phyloP scores from a whole-genome alignment of 2,797 vertebrate species.

The Cossypha caffra region DNA sequence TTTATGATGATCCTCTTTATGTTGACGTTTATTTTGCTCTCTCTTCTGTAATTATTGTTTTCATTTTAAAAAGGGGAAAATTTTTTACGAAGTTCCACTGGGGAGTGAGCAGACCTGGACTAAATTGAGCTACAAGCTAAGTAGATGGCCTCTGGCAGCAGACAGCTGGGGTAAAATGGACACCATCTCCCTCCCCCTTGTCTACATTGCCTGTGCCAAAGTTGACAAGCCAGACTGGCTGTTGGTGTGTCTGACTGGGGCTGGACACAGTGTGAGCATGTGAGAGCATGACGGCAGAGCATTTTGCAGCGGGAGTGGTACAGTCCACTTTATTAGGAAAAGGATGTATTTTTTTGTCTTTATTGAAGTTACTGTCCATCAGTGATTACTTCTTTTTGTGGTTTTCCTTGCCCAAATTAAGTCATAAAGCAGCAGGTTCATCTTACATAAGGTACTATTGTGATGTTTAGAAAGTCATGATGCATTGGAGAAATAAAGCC shows the following conservation, averaged over 20 bases:
- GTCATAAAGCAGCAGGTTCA: background rate
- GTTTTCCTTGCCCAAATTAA: background rate
- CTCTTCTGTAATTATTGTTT: background rate
- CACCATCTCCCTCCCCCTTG: background rate
- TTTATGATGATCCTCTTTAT: background rate
- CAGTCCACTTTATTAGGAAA: background rate
- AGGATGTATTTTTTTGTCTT: background rate
- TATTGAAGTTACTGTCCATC: background rate
- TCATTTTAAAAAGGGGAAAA: background rate
- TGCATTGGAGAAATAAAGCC: background rate
- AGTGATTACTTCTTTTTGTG: accelerated
- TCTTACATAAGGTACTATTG: accelerated
- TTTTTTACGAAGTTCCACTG: background rate
- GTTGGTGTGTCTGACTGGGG: background rate
- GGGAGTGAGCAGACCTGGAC: background rate
- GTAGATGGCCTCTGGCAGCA: background rate
- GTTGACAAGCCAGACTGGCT: background rate
- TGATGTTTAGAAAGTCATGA: background rate
- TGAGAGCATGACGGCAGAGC: background rate
- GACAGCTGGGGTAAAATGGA: background rate
- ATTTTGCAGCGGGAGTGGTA: background rate
- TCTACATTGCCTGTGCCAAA: background rate
- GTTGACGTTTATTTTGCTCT: background rate
- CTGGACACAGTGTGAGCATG: background rate
- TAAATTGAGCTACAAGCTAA: background rate